A percentile compares a stretch with the other conserved stretches of the same genome.
Conservation (phyloP, 1,140 invertebrate species). For the Metopolophium dirhodum region DNA sequence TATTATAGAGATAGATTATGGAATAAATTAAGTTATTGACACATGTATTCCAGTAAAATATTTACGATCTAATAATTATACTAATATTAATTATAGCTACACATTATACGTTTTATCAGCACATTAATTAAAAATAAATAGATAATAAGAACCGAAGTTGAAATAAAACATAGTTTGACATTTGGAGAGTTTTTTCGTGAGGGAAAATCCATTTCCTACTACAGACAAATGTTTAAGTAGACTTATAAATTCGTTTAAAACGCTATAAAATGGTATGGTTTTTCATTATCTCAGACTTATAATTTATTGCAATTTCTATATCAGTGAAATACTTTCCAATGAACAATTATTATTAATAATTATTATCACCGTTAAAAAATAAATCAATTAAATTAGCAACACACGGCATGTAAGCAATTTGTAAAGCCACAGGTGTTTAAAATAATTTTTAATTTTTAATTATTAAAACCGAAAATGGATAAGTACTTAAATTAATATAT, state of each 20-base stretch:
- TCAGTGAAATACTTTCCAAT: not conserved
- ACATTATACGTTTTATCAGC: not conserved
- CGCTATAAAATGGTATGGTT: not conserved
- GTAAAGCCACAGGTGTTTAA: not conserved
- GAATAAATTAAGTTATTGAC: not conserved
- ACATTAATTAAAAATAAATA: not conserved
- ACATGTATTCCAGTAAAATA: not conserved
- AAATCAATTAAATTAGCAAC: not conserved
- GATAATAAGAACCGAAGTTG: not conserved
- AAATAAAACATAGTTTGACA: not conserved
- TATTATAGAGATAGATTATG: not conserved
- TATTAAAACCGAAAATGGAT: not conserved
- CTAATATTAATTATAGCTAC: not conserved
- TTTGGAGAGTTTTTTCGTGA: not conserved
- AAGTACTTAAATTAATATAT: not conserved
- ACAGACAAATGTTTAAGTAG: not conserved
- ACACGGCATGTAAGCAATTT: not conserved
- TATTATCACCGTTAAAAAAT: not conserved
- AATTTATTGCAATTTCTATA: not conserved
- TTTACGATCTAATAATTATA: not conserved
- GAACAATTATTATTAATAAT: not conserved
- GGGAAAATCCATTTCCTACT: not conserved
- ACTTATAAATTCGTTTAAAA: not conserved
- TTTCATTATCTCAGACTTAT: not conserved
- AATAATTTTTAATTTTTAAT: not conserved